Evolutionary conservation across 2,113 vertebrate species (phyloP).

Genomic region (Caranx ignobilis): DNA sequence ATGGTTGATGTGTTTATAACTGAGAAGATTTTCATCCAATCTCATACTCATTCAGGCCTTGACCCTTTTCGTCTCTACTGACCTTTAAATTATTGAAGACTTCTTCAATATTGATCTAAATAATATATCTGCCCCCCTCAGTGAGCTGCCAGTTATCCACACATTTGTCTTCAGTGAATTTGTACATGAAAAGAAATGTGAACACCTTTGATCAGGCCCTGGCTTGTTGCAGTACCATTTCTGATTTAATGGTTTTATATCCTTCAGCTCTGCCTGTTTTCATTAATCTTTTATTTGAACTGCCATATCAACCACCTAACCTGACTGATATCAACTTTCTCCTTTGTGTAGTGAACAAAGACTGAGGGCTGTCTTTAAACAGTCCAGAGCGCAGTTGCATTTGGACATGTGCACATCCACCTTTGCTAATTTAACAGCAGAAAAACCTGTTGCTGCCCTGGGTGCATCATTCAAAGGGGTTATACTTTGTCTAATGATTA

Average conservation of each 20-base stretch:
- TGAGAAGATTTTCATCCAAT: background rate
- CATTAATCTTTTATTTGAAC: no score
- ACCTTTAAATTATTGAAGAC: slow-evolving; percentile 9
- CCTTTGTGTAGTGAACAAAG: no score
- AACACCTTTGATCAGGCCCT: slow-evolving; percentile 15
- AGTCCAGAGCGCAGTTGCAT: no score
- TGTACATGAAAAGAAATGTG: background rate
- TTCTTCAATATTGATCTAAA: slow-evolving; percentile 3
- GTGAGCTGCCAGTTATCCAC: background rate
- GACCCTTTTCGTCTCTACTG: background rate
- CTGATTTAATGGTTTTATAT: slow-evolving; percentile 12
- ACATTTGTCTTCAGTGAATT: slow-evolving; percentile 1
- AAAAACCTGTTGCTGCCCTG: no score
- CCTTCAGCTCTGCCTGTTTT: background rate
- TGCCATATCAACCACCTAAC: no score
- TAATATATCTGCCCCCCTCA: background rate
- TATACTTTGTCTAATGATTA: no score
- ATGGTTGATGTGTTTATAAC: background rate
- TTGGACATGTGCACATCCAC: no score
- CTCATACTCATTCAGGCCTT: background rate
- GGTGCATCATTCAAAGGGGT: no score
- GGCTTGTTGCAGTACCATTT: background rate
- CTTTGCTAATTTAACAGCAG: no score
- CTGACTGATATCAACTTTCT: no score
- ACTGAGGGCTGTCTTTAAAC: no score